phyloP scores from a whole-genome alignment of 2,888 invertebrate genomes.

The Thymelicus acteon region DNA sequence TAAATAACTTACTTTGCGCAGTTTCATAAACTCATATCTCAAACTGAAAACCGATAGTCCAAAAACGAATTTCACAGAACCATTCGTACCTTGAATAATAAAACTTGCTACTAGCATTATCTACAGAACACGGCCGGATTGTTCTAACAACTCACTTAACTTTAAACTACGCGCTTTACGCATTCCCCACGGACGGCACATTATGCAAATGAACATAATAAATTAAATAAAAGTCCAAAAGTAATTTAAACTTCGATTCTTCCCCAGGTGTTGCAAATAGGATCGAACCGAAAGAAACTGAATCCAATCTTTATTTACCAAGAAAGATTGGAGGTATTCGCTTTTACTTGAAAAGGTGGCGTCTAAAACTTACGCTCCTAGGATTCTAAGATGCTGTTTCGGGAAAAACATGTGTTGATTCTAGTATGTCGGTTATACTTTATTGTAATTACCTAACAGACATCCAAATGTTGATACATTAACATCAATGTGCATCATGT shows the following conservation, averaged over 20 bases:
- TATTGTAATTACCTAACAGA: too few species aligned
- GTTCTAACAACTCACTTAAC: constrained; percentile 12
- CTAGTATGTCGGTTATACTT: too few species aligned
- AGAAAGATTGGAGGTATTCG: constrained; percentile 3
- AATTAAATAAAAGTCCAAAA: constrained; percentile 63
- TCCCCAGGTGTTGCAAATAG: constrained; percentile 50
- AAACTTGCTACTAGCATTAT: constrained; percentile 9
- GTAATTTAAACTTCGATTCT: constrained; percentile 57
- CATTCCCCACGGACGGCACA: constrained; percentile 45
- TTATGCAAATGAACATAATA: constrained; percentile 65
- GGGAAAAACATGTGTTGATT: too few species aligned
- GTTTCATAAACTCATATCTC: too few species aligned
- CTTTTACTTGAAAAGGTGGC: neutral
- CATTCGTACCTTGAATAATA: constrained; percentile 6
- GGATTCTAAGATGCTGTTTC: too few species aligned
- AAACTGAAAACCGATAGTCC: neutral
- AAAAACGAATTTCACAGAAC: neutral
- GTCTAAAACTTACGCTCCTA: neutral
- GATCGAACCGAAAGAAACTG: constrained; percentile 27
- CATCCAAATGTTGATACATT: too few species aligned
- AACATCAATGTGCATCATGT: too few species aligned
- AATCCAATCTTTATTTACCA: constrained; percentile 18
- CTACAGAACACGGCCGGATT: constrained; percentile 17
- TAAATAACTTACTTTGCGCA: too few species aligned
- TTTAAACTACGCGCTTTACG: constrained; percentile 24